Evolutionary conservation across 2,113 vertebrate species (phyloP).

Genomic region (Colius striatus): DNA sequence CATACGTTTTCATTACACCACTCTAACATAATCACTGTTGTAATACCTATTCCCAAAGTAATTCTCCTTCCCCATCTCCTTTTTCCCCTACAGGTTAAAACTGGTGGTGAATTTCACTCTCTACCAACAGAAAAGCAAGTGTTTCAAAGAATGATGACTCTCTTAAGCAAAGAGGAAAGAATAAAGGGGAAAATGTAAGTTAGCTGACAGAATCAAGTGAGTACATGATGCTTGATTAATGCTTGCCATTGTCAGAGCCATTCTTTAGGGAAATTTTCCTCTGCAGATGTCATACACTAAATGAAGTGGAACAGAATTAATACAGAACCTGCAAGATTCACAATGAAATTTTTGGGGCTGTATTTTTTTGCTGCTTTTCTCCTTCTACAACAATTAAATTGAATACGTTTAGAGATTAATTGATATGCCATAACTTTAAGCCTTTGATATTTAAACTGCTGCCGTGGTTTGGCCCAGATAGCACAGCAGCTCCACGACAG

Average conservation of each 20-base stretch:
- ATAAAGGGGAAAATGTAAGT: slow-evolving; percentile 39
- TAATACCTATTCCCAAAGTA: neutral
- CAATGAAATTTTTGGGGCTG: neutral
- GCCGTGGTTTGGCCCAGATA: too few relatives aligned
- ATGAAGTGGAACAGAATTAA: slow-evolving; percentile 43
- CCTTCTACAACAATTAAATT: neutral
- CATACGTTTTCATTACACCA: neutral
- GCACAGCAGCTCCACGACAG: too few relatives aligned
- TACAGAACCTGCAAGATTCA: slow-evolving; percentile 28
- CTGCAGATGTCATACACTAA: slow-evolving; percentile 29
- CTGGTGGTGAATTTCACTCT: slow-evolving; percentile 23
- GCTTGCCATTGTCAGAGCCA: slow-evolving; percentile 5
- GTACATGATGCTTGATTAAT: slow-evolving; percentile 58
- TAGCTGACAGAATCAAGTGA: neutral
- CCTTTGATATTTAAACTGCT: neutral
- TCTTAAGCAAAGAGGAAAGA: slow-evolving; percentile 9
- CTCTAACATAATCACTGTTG: neutral
- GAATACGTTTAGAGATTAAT: neutral
- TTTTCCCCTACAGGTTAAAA: neutral
- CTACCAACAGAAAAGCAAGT: neutral
- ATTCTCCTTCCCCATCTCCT: neutral
- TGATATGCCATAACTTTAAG: neutral
- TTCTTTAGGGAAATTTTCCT: slow-evolving; percentile 49
- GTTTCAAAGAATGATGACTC: slow-evolving; percentile 23
- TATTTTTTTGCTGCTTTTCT: neutral